Evolutionary conservation across 2,888 invertebrate species (phyloP).

Genomic region (Torymus texanus): DNA sequence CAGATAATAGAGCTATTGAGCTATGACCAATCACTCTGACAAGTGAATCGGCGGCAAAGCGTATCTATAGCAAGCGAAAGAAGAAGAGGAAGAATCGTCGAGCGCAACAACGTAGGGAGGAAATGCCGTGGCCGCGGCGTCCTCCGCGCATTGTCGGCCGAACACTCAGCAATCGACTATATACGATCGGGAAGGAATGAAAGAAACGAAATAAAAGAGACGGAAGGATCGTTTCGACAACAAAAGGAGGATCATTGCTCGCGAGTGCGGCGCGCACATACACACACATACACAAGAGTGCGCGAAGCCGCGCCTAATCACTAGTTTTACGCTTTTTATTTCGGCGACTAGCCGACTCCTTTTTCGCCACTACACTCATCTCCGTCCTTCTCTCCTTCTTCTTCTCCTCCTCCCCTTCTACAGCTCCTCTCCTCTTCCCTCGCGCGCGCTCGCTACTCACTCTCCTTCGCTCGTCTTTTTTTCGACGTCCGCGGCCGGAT

Average conservation of each 20-base stretch:
- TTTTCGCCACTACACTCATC: conserved; percentile 57
- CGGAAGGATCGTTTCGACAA: conserved; percentile 39
- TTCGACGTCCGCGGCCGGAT: conserved; percentile 62
- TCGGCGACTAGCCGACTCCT: conserved; percentile 63
- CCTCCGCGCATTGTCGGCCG: conserved; percentile 40
- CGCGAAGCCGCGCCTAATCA: conserved; percentile 73
- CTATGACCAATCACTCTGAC: conserved; percentile 54
- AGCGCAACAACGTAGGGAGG: conserved; percentile 19
- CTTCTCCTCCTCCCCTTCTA: conserved; percentile 44
- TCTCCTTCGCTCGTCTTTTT: conserved; percentile 58
- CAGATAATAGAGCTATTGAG: conserved; percentile 53
- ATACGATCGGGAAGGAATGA: conserved; percentile 16
- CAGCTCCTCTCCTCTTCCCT: conserved; percentile 41
- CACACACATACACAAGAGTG: conserved; percentile 54
- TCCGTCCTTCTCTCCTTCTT: conserved; percentile 47
- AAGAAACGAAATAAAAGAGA: conserved; percentile 41
- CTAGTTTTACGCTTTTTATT: conserved; percentile 74
- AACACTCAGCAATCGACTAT: conserved; percentile 31
- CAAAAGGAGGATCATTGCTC: conserved; percentile 40
- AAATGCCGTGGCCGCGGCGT: conserved; percentile 40
- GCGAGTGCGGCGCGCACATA: conserved; percentile 57
- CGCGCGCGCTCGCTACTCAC: conserved; percentile 45
- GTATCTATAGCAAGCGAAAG: not conserved
- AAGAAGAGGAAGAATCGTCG: conserved; percentile 7
- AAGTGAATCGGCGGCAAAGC: conserved; percentile 48